Evolutionary conservation across 2,797 vertebrate species (phyloP), one percentile per base, ranked within the genome.

Genomic region (Propithecus deckenii): DNA sequence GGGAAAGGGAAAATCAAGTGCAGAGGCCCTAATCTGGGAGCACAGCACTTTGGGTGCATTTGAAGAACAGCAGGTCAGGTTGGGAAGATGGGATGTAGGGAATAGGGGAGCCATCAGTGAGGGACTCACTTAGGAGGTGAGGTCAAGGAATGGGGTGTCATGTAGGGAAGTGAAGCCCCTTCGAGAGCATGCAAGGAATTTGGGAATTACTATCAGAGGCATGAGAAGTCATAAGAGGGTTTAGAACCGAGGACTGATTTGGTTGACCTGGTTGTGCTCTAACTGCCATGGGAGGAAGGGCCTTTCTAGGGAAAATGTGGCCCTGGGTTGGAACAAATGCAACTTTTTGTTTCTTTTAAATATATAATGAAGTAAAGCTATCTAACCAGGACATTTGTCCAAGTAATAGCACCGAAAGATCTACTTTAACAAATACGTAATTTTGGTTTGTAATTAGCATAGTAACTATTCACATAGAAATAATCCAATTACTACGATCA

Each of bases 11-110:
- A 23, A 14, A 28, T 46, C 61, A 46, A n/a, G 32, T 55, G 2
- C 30, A 28, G 30, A 65, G 28, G 7, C 9, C 30, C 23, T 92
- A 30, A 12, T 30, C 23, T 71, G 14, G 41, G 13, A 35, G 25
- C 5, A 6, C 35, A 28, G 25, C 3, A 10, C 25, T 1, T 15
- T 13, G 41, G 28, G 4, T 2, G n/a, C 41, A 32, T 81, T 41
- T 35, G 30, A 65, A 74, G 65, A 35, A 61, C 18, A 30, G 20
- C 35, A 28, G n/a, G 35, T 30, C 30, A 38, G 65, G 8, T 2
- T 22, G 1, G 30, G 14, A 38, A 57, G 59, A 30, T 4, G 6
- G 2, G 7, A 15, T 10, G 17, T 1, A 46, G 6, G 13, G 10
- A 7, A 3, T 11, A n/a, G 17, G 30, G 57, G n/a, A 32, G 55